Percentiles rank a stretch among this genome's conserved stretches.
Evolutionary conservation across 23 tunicate genomes (phyloP).

Genomic region (Trididemnum miniatum): DNA sequence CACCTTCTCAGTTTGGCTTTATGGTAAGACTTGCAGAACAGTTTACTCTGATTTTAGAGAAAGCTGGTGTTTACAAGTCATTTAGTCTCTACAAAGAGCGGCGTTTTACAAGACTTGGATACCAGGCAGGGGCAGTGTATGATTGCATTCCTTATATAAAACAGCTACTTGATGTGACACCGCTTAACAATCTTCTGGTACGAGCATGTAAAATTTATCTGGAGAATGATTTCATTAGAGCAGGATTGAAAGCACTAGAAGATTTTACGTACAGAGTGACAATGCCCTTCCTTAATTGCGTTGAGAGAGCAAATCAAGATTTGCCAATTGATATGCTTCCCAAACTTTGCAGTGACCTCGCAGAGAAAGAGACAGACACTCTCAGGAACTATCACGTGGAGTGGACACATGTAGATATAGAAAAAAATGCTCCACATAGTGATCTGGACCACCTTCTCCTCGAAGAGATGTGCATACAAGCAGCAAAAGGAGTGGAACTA

Average conservation of each 20-base stretch:
- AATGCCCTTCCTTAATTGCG: constrained; percentile 28
- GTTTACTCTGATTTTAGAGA: constrained; percentile 11
- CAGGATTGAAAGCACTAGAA: constrained; percentile 11
- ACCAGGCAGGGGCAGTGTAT: background rate
- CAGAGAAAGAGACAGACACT: background rate
- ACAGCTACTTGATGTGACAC: background rate
- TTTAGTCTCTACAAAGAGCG: constrained; percentile 14
- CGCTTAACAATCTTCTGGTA: constrained; percentile 3
- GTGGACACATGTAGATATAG: constrained; percentile 3
- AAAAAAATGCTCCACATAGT: background rate
- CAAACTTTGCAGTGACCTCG: constrained; percentile 5
- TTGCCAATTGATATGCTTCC: constrained; percentile 13
- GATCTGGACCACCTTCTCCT: background rate
- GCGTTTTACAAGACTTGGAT: constrained; percentile 2
- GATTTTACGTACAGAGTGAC: constrained; percentile 11
- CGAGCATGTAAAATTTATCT: constrained; percentile 20
- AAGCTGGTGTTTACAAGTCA: constrained; percentile 3
- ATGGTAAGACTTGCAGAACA: constrained; percentile 22
- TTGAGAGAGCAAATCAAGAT: constrained; percentile 16
- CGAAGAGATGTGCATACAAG: constrained; percentile 3
- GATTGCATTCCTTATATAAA: constrained; percentile 24
- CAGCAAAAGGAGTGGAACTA: background rate
- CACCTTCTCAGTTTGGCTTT: too few relatives aligned
- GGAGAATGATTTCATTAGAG: constrained; percentile 15
- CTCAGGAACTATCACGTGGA: background rate